Evolutionary conservation across 2,888 invertebrate species (phyloP), one percentile per base, ranked within the genome.

Genomic region (Drosophila cyrtoloma): DNA sequence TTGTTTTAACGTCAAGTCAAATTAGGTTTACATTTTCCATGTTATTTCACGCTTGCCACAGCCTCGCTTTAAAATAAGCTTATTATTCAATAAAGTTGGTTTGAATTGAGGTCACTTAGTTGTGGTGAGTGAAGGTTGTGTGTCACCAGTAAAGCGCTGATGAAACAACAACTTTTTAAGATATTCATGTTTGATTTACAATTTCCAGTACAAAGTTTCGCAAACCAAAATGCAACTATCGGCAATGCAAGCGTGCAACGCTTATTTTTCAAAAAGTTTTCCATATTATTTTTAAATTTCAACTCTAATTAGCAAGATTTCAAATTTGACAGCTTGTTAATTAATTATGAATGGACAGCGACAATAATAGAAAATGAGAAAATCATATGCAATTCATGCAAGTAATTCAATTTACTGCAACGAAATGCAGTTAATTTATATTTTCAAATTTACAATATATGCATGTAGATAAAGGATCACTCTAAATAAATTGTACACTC

Each of bases 401-500:
- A 28, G 5, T 10, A 37, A 68, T 5, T 44, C n/a, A 70, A 70
- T 69, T 52, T 14, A 53, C 32, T 47, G 59, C n/a, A 16, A 22
- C 28, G 14, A 39, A 60, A 56, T 33, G 26, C 42, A 42, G n/a
- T 35, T 60, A 37, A 61, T 52, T 53, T 58, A 14, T 65, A 33
- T 53, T 22, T 53, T 30, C 22, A 62, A 22, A 60, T 77, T 35
- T 51, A 32, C 14, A n/a, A n/a, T 5, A 28, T 5, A 7, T 37
- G 39, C 47, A 50, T 52, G 44, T 56, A 39, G 58, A 61, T 68
- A 72, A 65, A 73, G 90, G 71, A 87, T 82, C 88, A 87, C 85
- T 86, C 62, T 68, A 87, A 89, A 84, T 87, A 89, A 86, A 86
- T 86, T 86, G 85, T 88, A 82, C 80, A 82, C 82, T 87, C 90